Conservation (phyloP, 2,888 invertebrate genomes). For the Teleiodes luculella region DNA sequence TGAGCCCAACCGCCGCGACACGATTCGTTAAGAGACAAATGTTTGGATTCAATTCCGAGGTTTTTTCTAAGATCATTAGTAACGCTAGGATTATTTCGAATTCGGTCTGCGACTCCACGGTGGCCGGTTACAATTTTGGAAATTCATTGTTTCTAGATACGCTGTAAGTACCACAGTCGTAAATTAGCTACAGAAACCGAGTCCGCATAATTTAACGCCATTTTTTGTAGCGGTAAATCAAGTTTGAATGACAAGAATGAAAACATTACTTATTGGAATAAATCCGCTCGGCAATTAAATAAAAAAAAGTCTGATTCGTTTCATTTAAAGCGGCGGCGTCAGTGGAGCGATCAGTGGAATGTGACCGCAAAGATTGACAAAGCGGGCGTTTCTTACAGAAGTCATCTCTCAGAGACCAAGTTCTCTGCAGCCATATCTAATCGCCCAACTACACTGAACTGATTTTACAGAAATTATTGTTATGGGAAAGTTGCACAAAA, state of each 20-base stretch:
- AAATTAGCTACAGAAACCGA: conserved; percentile 1
- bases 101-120: conserved; percentile 56
- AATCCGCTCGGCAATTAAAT: conserved; percentile 13
- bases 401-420: conserved; percentile 17
- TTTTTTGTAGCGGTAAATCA: conserved; percentile 3
- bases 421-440: conserved; percentile 46
- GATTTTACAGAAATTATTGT: conserved; percentile 43
- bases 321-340: conserved; percentile 26
- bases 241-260: conserved; percentile 13
- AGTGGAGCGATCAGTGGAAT: conserved; percentile 52
- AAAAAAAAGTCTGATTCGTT: conserved; percentile 14
- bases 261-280: conserved; percentile 11
- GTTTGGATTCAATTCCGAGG: conserved; percentile 75
- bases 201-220: conserved; percentile 11
- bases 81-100: conserved; percentile 63
- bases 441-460: conserved; percentile 56
- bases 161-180: background rate
- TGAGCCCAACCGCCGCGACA: conserved; percentile 69
- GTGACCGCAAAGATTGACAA: conserved; percentile 51
- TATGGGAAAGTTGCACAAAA: conserved; percentile 52
- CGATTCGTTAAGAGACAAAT: conserved; percentile 79
- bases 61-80: conserved; percentile 67
- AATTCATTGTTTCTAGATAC: conserved; percentile 43
- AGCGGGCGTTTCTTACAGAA: conserved; percentile 50
- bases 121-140: conserved; percentile 36